Evolutionary conservation across 2,797 vertebrate species (phyloP).

Genomic region (Diceros bicornis): DNA sequence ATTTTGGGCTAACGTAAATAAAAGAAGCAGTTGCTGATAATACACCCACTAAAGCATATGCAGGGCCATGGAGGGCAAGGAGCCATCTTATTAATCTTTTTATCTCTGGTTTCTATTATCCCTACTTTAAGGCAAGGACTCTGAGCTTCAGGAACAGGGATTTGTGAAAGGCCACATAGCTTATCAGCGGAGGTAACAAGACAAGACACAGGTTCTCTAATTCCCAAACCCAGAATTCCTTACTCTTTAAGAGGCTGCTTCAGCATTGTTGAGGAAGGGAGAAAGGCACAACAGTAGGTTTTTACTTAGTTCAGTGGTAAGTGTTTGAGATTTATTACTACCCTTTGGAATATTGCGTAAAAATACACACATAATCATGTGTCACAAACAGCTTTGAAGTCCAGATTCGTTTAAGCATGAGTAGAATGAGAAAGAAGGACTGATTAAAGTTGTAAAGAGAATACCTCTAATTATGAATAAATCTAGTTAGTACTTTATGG

Average conservation of each 20-base stretch:
- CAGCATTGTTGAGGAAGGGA: neutral
- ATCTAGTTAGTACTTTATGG: neutral
- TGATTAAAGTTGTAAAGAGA: neutral
- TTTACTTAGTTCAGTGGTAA: neutral
- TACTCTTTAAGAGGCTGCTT: neutral
- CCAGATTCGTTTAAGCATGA: neutral
- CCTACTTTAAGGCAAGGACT: neutral
- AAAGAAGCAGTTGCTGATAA: neutral
- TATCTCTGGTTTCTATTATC: constrained; percentile 13
- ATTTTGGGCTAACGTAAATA: neutral
- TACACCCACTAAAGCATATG: neutral
- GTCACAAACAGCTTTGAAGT: neutral
- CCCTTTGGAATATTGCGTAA: constrained; percentile 14
- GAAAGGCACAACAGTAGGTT: neutral
- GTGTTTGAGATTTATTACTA: neutral
- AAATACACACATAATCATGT: neutral
- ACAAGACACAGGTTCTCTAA: neutral
- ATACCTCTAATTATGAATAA: neutral
- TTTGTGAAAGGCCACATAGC: neutral
- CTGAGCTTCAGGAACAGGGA: neutral
- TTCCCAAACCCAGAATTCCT: neutral
- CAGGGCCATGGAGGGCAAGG: neutral
- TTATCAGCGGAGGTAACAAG: neutral
- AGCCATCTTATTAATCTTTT: neutral
- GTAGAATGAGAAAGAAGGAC: neutral